These are phyloP conservation scores for Bombus superbus DNA, from an alignment of 1,140 invertebrate species.

Conservation along the genomic window DNA sequence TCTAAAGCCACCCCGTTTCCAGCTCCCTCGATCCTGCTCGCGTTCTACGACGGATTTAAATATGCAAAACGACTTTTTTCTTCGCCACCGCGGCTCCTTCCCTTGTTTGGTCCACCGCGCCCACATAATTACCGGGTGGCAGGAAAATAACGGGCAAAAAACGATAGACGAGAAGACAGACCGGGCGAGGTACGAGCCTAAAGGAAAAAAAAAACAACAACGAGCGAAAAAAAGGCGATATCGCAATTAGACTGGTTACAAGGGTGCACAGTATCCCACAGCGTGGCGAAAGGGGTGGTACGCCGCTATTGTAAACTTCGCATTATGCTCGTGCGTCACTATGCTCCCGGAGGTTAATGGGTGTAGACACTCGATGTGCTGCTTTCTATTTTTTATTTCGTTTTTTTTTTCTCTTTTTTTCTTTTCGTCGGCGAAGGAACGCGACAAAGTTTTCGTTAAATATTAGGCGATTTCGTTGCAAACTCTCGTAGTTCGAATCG, in stretches of 20 bases:
- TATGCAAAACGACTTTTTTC: slow-evolving; percentile 79
- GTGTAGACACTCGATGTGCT: not conserved
- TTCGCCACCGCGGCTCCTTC: slow-evolving; percentile 71
- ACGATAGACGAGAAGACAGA: slow-evolving; percentile 36
- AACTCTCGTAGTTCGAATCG: rapidly evolving
- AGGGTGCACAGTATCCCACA: slow-evolving; percentile 55
- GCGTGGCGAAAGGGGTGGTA: slow-evolving; percentile 63
- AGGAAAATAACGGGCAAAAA: slow-evolving; percentile 74
- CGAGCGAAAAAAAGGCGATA: slow-evolving; percentile 74
- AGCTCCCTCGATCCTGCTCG: slow-evolving; percentile 17
- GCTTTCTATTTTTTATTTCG: not conserved
- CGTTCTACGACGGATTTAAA: slow-evolving; percentile 73
- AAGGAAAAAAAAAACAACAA: slow-evolving; percentile 47
- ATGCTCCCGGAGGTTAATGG: slow-evolving; percentile 16
- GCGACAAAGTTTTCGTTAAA: not conserved
- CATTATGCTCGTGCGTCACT: slow-evolving; percentile 47
- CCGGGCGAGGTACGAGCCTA: slow-evolving; percentile 30
- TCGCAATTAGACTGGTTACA: slow-evolving; percentile 75
- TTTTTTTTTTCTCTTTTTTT: not conserved
- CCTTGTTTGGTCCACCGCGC: slow-evolving; percentile 80
- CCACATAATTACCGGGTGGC: slow-evolving; percentile 79
- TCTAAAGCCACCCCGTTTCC: not conserved
- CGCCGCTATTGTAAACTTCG: slow-evolving; percentile 60
- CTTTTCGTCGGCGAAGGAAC: not conserved
- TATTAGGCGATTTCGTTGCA: not conserved